A percentile compares a stretch with the other conserved stretches of the same genome.
Conservation (phyloP, 2,888 invertebrate genomes). For the Adela reaumurella region DNA sequence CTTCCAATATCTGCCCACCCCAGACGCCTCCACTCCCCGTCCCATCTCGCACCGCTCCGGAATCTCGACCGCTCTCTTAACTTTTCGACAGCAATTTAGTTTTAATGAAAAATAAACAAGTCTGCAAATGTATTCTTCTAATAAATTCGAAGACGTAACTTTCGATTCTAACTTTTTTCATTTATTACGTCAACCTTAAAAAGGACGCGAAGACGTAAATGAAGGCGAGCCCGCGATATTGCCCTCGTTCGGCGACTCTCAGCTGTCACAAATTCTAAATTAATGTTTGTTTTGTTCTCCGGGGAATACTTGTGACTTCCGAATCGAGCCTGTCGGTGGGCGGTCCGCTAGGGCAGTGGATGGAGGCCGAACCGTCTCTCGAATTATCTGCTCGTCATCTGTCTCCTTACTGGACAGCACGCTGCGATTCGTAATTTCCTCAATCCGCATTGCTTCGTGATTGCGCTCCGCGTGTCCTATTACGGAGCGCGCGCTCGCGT, state of each 20-base stretch:
- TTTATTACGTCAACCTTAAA: slow-evolving; percentile 50
- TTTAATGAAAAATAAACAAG: neutral
- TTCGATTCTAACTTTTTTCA: slow-evolving; percentile 53
- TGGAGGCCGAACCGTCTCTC: slow-evolving; percentile 18
- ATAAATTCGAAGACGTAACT: slow-evolving; percentile 19
- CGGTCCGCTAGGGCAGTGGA: slow-evolving; percentile 18
- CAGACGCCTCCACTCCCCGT: no score
- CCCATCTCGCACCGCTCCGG: no score
- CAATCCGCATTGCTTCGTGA: no score
- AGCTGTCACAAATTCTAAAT: slow-evolving; percentile 50
- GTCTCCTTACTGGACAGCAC: no score
- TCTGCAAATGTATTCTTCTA: neutral
- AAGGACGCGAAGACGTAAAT: slow-evolving; percentile 43
- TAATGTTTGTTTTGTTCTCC: slow-evolving; percentile 50
- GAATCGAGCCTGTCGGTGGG: slow-evolving; percentile 33
- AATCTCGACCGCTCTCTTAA: no score
- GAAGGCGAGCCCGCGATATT: slow-evolving; percentile 49
- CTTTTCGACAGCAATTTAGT: neutral
- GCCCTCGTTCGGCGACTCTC: slow-evolving; percentile 44
- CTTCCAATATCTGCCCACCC: no score
- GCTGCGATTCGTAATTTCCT: no score
- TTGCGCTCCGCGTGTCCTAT: no score
- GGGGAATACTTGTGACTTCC: slow-evolving; percentile 29
- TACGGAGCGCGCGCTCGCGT: no score
- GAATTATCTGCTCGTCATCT: no score